These are phyloP conservation scores for Cyclura pinguis DNA, from an alignment of 2,797 vertebrate genomes.

Conservation along the genomic window DNA sequence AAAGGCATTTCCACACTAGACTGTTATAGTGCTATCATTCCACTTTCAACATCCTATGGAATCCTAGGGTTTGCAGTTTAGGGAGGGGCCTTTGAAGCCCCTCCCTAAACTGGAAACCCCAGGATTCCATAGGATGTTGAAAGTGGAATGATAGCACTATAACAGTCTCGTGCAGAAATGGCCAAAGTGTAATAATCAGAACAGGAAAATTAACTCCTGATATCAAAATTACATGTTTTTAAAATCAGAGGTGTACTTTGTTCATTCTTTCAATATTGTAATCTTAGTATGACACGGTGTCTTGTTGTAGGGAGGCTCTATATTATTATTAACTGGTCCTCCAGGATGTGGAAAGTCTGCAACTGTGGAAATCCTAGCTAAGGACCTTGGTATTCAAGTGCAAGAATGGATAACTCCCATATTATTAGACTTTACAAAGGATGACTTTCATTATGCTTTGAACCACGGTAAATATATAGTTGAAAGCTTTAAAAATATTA, in stretches of 20 bases:
- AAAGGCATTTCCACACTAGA: not conserved
- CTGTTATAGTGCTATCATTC: too few relatives aligned
- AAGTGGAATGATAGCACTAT: too few relatives aligned
- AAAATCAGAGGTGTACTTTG: not conserved
- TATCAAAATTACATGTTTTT: not conserved
- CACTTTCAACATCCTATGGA: too few relatives aligned
- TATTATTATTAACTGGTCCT: constrained; percentile 92
- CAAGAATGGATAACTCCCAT: constrained; percentile 95
- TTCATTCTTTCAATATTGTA: not conserved
- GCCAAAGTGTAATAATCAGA: not conserved
- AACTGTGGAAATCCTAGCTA: constrained; percentile 87
- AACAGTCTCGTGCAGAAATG: too few relatives aligned
- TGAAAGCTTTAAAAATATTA: not conserved
- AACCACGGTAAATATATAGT: constrained; percentile 80
- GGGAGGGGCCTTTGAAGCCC: too few relatives aligned
- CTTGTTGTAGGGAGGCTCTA: constrained; percentile 82
- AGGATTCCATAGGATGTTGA: too few relatives aligned
- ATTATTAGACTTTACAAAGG: constrained; percentile 80
- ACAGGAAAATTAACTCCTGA: not conserved
- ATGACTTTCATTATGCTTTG: constrained; percentile 79
- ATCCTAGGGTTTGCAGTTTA: too few relatives aligned
- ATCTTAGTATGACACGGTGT: constrained; percentile 32
- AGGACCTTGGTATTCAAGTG: constrained; percentile 84
- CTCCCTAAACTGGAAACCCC: too few relatives aligned
- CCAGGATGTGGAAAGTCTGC: constrained; percentile 94